Conservation (phyloP, 2,113 vertebrate species). For the Orycteropus afer region DNA sequence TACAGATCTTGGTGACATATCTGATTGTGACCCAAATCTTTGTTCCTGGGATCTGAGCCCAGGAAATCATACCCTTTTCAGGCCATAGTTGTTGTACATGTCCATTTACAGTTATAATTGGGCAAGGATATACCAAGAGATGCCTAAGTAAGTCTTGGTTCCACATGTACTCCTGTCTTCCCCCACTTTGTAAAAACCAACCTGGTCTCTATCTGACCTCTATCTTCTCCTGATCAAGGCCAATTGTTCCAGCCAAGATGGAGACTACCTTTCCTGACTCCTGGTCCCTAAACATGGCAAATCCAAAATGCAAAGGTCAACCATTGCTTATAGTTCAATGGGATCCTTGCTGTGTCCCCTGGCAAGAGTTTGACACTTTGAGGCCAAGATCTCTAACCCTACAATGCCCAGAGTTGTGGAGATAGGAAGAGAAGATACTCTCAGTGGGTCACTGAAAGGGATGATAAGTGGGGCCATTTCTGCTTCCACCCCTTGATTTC, state of each 20-base stretch:
- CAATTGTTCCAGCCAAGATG: neutral
- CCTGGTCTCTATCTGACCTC: neutral
- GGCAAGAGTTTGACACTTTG: neutral
- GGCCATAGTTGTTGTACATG: neutral
- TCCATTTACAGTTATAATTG: neutral
- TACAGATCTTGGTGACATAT: neutral
- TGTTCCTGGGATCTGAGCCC: neutral
- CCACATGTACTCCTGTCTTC: neutral
- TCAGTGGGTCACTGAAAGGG: neutral
- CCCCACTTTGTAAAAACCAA: neutral
- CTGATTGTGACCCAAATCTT: neutral
- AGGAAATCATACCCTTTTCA: neutral
- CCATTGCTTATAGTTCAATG: neutral
- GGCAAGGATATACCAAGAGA: neutral
- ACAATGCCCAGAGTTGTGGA: neutral
- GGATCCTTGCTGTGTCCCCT: neutral
- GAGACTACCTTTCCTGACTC: neutral
- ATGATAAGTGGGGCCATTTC: neutral
- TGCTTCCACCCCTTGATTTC: neutral
- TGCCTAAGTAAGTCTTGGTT: neutral
- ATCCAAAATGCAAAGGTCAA: neutral
- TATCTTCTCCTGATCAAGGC: neutral
- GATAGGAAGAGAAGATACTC: neutral
- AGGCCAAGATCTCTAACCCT: neutral
- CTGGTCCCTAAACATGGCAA: slow-evolving; percentile 18